Conservation (phyloP, 2,113 vertebrate genomes). For the Calidris pugnax region DNA sequence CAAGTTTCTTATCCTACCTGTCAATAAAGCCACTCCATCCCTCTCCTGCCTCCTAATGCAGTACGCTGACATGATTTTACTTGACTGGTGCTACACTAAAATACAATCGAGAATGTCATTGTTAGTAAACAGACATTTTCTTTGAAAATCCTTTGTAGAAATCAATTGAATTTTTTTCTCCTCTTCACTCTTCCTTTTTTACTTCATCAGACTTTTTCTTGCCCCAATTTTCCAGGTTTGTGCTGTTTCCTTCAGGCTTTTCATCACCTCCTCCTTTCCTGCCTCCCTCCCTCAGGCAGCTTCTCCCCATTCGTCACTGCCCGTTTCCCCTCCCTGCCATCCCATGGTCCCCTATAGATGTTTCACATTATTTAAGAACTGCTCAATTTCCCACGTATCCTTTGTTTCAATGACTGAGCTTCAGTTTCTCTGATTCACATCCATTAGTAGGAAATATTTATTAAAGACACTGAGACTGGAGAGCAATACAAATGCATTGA, state of each 20-base stretch:
- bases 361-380: neutral
- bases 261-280: neutral
- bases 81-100: conserved; percentile 2
- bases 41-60: neutral
- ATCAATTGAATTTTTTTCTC: neutral
- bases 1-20: neutral
- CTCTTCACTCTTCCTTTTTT: neutral
- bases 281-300: neutral
- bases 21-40: conserved; percentile 28
- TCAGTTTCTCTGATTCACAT: neutral
- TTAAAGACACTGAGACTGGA: neutral
- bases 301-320: neutral
- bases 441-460: neutral
- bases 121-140: conserved; percentile 12
- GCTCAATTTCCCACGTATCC: neutral
- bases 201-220: neutral
- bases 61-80: neutral
- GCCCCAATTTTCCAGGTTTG: neutral
- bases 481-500: neutral
- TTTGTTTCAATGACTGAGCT: neutral
- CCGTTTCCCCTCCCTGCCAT: neutral
- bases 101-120: neutral
- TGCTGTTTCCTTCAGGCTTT: neutral
- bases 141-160: neutral
- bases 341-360: neutral